Evolutionary conservation across 1,140 invertebrate species (phyloP).

Genomic region (Mamestra configurata): DNA sequence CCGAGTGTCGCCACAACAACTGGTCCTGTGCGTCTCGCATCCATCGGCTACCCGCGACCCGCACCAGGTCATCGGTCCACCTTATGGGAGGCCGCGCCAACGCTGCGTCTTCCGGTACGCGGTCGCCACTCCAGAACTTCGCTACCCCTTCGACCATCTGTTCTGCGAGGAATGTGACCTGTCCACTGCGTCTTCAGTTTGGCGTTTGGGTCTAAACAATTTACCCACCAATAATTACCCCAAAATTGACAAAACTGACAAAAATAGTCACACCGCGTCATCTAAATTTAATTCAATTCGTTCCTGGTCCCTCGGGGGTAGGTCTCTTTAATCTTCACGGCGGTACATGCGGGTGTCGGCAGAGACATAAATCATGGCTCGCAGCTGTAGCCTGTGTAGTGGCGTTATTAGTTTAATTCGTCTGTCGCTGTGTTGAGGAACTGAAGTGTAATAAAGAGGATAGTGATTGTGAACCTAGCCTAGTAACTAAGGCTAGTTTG

Average conservation of each 20-base stretch:
- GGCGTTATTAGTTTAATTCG: constrained; percentile 17
- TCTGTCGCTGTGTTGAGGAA: neutral
- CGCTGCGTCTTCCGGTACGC: no score
- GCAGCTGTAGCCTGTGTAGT: neutral
- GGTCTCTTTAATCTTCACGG: constrained; percentile 20
- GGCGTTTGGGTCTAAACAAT: no score
- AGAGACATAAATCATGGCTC: constrained; percentile 23
- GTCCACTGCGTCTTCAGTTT: no score
- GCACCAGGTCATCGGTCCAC: no score
- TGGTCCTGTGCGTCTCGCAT: no score
- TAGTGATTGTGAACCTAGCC: neutral
- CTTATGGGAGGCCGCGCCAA: no score
- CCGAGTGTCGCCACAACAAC: no score
- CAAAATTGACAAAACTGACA: neutral
- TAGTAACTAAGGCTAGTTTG: no score
- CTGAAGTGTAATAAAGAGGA: neutral
- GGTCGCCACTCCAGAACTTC: no score
- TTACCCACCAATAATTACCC: neutral
- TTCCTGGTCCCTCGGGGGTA: constrained; percentile 18
- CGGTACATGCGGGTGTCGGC: neutral
- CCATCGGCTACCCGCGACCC: no score
- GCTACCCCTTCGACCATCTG: no score
- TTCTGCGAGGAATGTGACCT: no score
- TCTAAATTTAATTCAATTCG: neutral
- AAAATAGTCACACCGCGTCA: neutral